A percentile compares a stretch with the other conserved stretches of the same genome.
Evolutionary conservation across 2,888 invertebrate genomes (phyloP).

Genomic region (Boloria euphrosyne): DNA sequence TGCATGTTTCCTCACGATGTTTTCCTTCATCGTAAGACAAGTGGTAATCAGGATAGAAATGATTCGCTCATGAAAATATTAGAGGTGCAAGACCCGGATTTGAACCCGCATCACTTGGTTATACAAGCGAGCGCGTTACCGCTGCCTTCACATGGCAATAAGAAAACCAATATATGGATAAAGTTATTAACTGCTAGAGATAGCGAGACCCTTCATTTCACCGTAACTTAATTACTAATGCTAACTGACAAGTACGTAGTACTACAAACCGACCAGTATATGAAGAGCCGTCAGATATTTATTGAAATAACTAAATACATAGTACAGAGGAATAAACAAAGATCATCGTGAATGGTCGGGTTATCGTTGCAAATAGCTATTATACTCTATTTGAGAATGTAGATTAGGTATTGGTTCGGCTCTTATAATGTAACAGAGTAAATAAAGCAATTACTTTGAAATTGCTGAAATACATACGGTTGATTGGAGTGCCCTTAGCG

Average conservation of each 20-base stretch:
- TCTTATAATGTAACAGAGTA: slow-evolving; percentile 60
- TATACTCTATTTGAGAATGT: slow-evolving; percentile 72
- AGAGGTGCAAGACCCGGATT: no score
- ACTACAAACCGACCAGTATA: slow-evolving; percentile 42
- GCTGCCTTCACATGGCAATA: slow-evolving; percentile 53
- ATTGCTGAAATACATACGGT: slow-evolving; percentile 67
- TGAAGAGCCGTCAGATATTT: slow-evolving; percentile 41
- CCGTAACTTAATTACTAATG: slow-evolving; percentile 75
- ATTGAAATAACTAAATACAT: slow-evolving; percentile 7
- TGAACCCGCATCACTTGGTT: no score
- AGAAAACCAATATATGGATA: slow-evolving; percentile 62
- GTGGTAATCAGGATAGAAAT: no score
- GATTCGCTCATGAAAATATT: no score
- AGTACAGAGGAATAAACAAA: slow-evolving; percentile 44
- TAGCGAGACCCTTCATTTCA: slow-evolving; percentile 73
- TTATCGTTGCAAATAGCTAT: slow-evolving; percentile 56
- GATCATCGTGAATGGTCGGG: slow-evolving; percentile 54
- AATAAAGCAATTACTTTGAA: slow-evolving; percentile 70
- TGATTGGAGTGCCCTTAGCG: slow-evolving; percentile 60
- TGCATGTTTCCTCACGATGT: no score
- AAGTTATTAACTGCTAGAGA: slow-evolving; percentile 74
- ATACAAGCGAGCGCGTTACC: no score
- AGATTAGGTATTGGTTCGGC: slow-evolving; percentile 76
- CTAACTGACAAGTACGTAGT: slow-evolving; percentile 63
- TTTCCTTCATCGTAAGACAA: no score